Percentiles rank a stretch among this genome's conserved stretches.
phyloP scores from a whole-genome alignment of 37 sponge, comb jelly and placozoan species.

The Oscarella lobularis region DNA sequence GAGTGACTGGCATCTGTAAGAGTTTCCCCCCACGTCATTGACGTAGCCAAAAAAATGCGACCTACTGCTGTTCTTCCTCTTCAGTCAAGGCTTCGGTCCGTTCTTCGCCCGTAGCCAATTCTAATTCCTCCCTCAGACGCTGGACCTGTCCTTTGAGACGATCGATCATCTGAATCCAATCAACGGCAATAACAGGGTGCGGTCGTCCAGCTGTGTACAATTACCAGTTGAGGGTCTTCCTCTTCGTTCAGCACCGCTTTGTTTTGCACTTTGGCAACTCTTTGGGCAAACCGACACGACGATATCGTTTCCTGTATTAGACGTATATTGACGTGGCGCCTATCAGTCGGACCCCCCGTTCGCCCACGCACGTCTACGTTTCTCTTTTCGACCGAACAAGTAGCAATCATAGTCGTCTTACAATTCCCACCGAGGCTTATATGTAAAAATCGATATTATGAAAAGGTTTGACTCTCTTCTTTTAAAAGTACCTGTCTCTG shows the following conservation, averaged over 20 bases:
- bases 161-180: too few species aligned
- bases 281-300: constrained; percentile 94
- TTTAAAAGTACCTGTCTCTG: constrained; percentile 70
- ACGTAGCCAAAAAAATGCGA: too few species aligned
- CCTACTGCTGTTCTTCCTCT: constrained; percentile 62
- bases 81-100: constrained; percentile 65
- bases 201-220: too few species aligned
- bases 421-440: constrained; percentile 95
- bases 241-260: constrained; percentile 94
- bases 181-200: too few species aligned
- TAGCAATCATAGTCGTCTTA: constrained; percentile 96
- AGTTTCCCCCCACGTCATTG: not conserved
- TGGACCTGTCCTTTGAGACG: constrained; percentile 27
- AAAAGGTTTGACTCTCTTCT: not conserved
- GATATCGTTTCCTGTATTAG: constrained; percentile 86
- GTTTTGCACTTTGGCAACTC: constrained; percentile 95
- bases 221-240: constrained; percentile 82
- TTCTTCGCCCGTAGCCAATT: constrained; percentile 77
- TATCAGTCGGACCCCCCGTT: too few species aligned
- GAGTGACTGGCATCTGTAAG: constrained; percentile 46
- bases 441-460: not conserved
- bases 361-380: constrained; percentile 90
- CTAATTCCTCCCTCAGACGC: constrained; percentile 73
- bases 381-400: constrained; percentile 82
- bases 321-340: too few species aligned